Evolutionary conservation across 2,797 vertebrate genomes (phyloP), one percentile per base, ranked within the genome.

Genomic region (Psittacula derbiana): DNA sequence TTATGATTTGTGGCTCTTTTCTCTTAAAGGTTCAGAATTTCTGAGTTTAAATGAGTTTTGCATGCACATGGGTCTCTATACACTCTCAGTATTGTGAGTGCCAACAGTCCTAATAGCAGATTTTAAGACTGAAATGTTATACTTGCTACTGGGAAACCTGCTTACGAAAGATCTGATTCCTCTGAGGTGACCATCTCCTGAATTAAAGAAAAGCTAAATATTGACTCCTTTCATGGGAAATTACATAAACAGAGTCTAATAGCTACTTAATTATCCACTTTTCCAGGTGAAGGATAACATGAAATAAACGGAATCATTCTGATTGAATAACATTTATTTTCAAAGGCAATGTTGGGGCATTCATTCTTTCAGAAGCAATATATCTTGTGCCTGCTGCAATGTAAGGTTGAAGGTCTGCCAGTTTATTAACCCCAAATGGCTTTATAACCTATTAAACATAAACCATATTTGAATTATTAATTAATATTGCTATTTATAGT

Each of bases 391-490:
- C 23, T 83, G 17, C 46, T 80, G 80, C 71, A 33, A 16, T 70
- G n/a, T 33, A n/a, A 33, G 83, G 67, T 38, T 87, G 60, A 82
- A 88, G 62, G 62, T 67, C 85, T 76, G 33, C 25, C n/a, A 64
- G 41, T 95, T 96, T 94, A 82, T 95, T 95, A 93, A 82, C 47
- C 55, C 47, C 52, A 58, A 80, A 91, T 57, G 43, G 44, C 28
- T 90, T 93, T 70, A 79, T 84, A 93, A 78, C 41, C 73, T 86
- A 92, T 79, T 86, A 86, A 86, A 75, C 17, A 79, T 67, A 84
- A 90, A 81, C 11, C 10, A 70, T 65, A 55, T 62, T 46, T 93
- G 64, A 91, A 95, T 93, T 90, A 92, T 80, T 95, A 86, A 95
- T 91, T 90, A 93, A 73, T 90, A 79, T 62, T 79, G 6, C 21